phyloP scores from a whole-genome alignment of 2,113 vertebrate genomes.

The Hypocryptadius cinnamomeus region DNA sequence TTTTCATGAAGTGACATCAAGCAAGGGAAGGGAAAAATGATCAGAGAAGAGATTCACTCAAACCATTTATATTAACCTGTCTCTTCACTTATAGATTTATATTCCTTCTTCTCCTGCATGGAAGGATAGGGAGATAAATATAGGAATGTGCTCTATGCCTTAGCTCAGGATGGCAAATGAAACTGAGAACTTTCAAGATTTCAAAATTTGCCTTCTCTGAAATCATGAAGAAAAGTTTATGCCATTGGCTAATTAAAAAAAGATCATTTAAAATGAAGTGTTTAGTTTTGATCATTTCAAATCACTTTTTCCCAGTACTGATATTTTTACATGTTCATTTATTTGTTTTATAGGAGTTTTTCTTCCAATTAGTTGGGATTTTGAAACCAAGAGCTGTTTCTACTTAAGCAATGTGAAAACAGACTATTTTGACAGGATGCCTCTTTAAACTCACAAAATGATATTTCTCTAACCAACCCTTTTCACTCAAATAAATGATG shows the following conservation, averaged over 20 bases:
- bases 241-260: neutral
- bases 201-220: neutral
- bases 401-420: slow-evolving; percentile 2
- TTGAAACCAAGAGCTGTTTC: slow-evolving; percentile 19
- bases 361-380: neutral
- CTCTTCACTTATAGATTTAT: slow-evolving; percentile 53
- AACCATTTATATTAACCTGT: slow-evolving; percentile 57
- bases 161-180: neutral
- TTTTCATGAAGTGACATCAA: slow-evolving; percentile 53
- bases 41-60: slow-evolving; percentile 59
- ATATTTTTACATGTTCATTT: neutral
- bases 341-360: slow-evolving; percentile 1
- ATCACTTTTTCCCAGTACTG: neutral
- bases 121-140: slow-evolving; percentile 23
- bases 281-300: neutral
- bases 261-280: neutral
- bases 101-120: slow-evolving; percentile 14
- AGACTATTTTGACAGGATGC: slow-evolving; percentile 15
- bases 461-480: neutral
- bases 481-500: slow-evolving; percentile 14
- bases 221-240: neutral
- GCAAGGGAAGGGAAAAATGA: slow-evolving; percentile 51
- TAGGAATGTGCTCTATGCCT: neutral
- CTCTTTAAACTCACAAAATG: neutral
- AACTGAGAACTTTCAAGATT: neutral